Evolutionary conservation across 2,113 vertebrate species (phyloP), one percentile per base, ranked within the genome.

Genomic region (Ptilorrhoa leucosticta): DNA sequence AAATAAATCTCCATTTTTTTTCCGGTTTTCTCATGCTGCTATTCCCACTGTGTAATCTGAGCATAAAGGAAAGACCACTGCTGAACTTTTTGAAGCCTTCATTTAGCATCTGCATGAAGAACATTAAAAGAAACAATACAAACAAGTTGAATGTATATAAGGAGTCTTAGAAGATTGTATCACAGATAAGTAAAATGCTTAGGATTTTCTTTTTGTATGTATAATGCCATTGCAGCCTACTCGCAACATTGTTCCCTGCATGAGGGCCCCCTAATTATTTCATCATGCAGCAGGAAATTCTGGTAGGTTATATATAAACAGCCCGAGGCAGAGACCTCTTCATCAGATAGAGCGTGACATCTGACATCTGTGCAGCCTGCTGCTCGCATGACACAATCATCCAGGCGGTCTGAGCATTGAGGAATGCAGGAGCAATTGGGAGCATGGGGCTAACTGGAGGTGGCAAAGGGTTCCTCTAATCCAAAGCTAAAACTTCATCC

Each of bases 231-330:
- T 98, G 96, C 96, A 98, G 97, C 94, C 95, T 94, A 96, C 96
- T 97, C 44, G 33, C 96, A 98, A 94, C 96, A 83, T 95, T 96
- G 94, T 94, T 98, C 98, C 98, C 97, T 96, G 88, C 94, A 95
- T 66, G 90, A 97, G 77, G 98, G 98, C 98, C 98, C 97, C 98
- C 97, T 99, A 99, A 99, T 98, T 98, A 98, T 98, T 99, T 98
- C 98, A 98, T 98, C 98, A 98, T 99, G 98, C 97, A 97, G 98
- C 98, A 98, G 98, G 98, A 99, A 99, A 98, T 98, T 98, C 98
- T 98, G 98, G 98, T 98, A 97, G 98, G 98, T 98, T 97, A 97
- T 98, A 98, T 98, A 98, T 99, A 99, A 99, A 99, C 98, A 98
- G 98, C 98, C 98, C 2, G 82, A 98, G 98, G 98, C 97, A 98